Conservation (phyloP, 2,888 invertebrate genomes). For the Conus canariensis region DNA sequence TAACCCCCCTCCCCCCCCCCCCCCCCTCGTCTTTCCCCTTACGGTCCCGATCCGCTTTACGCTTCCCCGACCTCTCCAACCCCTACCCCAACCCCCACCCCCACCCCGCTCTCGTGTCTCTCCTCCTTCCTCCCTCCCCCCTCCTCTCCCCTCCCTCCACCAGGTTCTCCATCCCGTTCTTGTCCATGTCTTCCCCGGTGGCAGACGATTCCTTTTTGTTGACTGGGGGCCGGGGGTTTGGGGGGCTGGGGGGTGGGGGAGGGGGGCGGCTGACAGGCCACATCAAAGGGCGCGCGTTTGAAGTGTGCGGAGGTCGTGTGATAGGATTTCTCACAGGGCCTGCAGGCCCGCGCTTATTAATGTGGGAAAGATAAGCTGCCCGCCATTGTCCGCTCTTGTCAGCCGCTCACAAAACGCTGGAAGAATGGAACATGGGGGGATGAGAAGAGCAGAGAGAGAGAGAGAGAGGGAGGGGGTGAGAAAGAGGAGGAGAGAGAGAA, state of each 20-base stretch:
- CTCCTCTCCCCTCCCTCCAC: neutral
- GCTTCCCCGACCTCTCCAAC: neutral
- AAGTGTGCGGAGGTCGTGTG: constrained; percentile 12
- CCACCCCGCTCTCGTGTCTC: neutral
- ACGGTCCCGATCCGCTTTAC: neutral
- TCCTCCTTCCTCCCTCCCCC: neutral
- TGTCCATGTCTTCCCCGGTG: neutral
- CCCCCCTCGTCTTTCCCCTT: neutral
- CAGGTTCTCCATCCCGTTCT: neutral
- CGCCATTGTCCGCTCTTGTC: constrained; percentile 31
- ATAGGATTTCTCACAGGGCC: constrained; percentile 20
- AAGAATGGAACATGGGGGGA: neutral
- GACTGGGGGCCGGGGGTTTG: neutral
- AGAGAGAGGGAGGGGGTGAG: neutral
- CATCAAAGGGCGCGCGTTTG: constrained; percentile 30
- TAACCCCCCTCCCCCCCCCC: neutral
- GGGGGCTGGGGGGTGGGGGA: neutral
- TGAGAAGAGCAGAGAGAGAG: neutral
- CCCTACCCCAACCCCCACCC: neutral
- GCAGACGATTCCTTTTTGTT: constrained; percentile 34
- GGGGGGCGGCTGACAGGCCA: neutral
- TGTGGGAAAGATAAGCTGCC: constrained; percentile 38
- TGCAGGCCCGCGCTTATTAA: constrained; percentile 16
- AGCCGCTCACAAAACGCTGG: constrained; percentile 17
- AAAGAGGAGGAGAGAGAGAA: neutral